Percentiles rank a stretch among this genome's conserved stretches.
phyloP scores from a whole-genome alignment of 2,888 invertebrate species.

The Eucera pruinosa region DNA sequence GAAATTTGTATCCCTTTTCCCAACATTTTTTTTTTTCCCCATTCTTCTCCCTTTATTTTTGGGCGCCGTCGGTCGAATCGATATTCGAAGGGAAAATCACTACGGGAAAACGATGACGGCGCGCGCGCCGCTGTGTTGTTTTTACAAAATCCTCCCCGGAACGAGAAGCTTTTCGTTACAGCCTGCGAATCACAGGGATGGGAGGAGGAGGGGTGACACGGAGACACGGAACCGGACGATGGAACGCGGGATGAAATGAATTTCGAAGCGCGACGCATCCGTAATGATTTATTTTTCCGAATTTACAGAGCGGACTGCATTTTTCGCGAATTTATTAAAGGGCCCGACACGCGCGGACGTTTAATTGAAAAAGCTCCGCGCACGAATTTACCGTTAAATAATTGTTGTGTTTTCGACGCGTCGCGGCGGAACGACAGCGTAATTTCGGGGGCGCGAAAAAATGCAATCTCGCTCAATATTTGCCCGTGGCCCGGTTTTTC shows the following conservation, averaged over 20 bases:
- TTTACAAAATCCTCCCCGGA: constrained; percentile 41
- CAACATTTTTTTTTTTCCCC: constrained; percentile 10
- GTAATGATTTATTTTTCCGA: constrained; percentile 52
- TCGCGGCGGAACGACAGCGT: constrained; percentile 28
- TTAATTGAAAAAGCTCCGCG: constrained; percentile 49
- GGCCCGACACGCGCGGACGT: constrained; percentile 18
- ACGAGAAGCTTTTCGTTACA: constrained; percentile 23
- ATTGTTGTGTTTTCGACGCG: constrained; percentile 52
- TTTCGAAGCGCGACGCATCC: constrained; percentile 31
- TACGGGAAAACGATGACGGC: constrained; percentile 3
- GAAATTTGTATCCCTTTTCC: constrained; percentile 34
- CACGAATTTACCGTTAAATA: constrained; percentile 45
- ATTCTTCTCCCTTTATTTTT: constrained; percentile 20
- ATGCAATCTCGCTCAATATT: constrained; percentile 24
- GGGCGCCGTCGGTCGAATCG: constrained; percentile 11
- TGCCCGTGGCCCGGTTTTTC: neutral
- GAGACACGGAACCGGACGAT: constrained; percentile 7
- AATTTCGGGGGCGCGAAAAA: constrained; percentile 46
- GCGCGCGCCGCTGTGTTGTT: constrained; percentile 26
- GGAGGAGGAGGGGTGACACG: neutral
- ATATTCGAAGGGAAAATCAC: constrained; percentile 43
- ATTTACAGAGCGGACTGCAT: constrained; percentile 41
- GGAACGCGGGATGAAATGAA: constrained; percentile 6
- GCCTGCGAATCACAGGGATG: neutral
- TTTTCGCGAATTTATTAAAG: constrained; percentile 56